Conservation (phyloP, 2,113 vertebrate genomes). For the Herpetotheres cachinnans region DNA sequence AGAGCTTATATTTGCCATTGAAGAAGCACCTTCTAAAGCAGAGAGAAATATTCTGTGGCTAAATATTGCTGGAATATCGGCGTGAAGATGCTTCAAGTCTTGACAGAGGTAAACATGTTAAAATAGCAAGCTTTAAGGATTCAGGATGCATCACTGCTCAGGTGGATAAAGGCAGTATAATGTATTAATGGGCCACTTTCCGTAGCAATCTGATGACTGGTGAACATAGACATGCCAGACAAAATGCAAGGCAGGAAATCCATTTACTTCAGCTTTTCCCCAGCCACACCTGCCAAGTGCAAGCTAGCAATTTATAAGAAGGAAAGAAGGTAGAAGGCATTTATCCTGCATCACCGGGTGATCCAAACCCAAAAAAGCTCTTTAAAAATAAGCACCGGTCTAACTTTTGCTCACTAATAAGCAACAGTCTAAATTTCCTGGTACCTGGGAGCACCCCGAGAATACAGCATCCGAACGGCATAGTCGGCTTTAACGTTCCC, state of each 20-base stretch:
- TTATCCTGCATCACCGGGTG: background rate
- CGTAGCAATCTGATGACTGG: background rate
- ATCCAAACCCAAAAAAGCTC: background rate
- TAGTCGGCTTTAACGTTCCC: rapidly evolving
- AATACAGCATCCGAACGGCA: rapidly evolving
- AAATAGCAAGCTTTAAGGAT: background rate
- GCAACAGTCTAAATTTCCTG: background rate
- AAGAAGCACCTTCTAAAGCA: background rate
- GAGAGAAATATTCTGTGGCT: background rate
- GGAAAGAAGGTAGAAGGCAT: background rate
- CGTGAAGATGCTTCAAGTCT: background rate
- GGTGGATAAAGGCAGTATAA: background rate
- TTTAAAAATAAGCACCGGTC: background rate
- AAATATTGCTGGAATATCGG: background rate
- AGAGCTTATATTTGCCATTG: background rate
- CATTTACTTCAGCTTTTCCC: background rate
- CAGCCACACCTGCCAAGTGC: conserved; percentile 5
- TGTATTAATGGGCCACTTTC: background rate
- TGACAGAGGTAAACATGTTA: background rate
- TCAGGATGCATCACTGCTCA: background rate
- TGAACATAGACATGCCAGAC: background rate
- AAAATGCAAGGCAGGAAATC: background rate
- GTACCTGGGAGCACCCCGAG: background rate
- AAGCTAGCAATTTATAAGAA: background rate
- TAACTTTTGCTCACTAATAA: background rate